Conservation (phyloP, 1,140 invertebrate genomes). For the Musca domestica region DNA sequence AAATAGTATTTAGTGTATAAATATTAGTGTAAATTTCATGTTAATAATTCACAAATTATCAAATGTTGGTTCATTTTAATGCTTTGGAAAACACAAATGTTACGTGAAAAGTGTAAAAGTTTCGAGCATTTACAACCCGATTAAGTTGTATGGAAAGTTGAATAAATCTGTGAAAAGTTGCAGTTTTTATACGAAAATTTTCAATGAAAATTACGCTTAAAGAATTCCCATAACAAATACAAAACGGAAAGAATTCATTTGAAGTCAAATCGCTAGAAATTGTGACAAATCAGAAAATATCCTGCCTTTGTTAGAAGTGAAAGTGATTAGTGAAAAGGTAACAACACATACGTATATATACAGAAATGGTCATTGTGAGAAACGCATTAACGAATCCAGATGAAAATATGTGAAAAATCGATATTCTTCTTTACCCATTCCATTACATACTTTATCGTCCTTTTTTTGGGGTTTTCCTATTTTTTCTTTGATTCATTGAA, state of each 20-base stretch:
- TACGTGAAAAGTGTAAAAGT: constrained; percentile 24
- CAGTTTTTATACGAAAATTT: neutral
- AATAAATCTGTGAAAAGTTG: too few species aligned
- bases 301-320: neutral
- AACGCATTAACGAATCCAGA: neutral
- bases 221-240: neutral
- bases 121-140: constrained; percentile 26
- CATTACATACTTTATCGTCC: neutral
- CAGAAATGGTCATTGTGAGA: neutral
- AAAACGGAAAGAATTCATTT: neutral
- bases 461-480: constrained; percentile 4
- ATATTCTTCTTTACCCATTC: neutral
- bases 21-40: neutral
- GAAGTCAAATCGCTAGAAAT: neutral
- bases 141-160: constrained; percentile 12
- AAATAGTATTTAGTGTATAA: neutral
- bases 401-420: constrained; percentile 22
- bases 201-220: neutral
- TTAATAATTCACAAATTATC: neutral
- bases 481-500: neutral
- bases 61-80: neutral
- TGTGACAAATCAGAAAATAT: neutral
- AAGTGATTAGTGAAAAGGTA: neutral
- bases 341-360: neutral
- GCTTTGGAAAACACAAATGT: constrained; percentile 26